Conservation (phyloP, 2,888 invertebrate species). For the Acanthosepion esculentum region DNA sequence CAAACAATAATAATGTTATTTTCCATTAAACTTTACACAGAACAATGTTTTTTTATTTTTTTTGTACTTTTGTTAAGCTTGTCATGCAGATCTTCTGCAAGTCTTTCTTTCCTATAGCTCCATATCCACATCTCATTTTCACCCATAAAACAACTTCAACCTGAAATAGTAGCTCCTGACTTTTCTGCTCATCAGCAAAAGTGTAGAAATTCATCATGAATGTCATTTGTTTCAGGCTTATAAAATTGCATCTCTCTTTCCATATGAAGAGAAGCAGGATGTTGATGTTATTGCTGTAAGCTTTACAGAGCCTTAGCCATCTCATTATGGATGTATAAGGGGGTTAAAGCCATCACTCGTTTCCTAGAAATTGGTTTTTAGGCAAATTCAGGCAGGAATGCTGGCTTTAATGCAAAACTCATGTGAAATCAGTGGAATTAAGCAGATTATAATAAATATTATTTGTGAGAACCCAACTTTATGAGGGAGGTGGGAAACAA, state of each 20-base stretch:
- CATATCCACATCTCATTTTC: background rate
- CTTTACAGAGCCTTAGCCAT: constrained; percentile 16
- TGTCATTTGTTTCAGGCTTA: constrained; percentile 14
- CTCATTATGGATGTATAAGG: background rate
- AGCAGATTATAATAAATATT: too few species aligned
- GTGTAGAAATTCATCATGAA: background rate
- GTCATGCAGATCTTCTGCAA: background rate
- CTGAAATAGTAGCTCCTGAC: background rate
- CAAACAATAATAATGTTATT: too few species aligned
- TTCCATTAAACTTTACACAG: too few species aligned
- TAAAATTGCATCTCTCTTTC: constrained; percentile 33
- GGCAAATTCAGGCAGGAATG: background rate
- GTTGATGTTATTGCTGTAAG: background rate
- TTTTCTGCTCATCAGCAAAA: background rate
- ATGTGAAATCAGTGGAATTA: constrained; percentile 4
- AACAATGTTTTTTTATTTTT: too few species aligned
- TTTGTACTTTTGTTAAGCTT: too few species aligned
- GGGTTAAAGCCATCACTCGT: background rate
- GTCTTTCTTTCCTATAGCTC: background rate
- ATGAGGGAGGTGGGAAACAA: background rate
- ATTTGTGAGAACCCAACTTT: background rate
- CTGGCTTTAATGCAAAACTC: background rate
- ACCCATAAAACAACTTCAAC: background rate
- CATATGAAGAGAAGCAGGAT: background rate
- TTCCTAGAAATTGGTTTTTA: background rate